Evolutionary conservation across 2,113 vertebrate species (phyloP).

Genomic region (Rhea americana): DNA sequence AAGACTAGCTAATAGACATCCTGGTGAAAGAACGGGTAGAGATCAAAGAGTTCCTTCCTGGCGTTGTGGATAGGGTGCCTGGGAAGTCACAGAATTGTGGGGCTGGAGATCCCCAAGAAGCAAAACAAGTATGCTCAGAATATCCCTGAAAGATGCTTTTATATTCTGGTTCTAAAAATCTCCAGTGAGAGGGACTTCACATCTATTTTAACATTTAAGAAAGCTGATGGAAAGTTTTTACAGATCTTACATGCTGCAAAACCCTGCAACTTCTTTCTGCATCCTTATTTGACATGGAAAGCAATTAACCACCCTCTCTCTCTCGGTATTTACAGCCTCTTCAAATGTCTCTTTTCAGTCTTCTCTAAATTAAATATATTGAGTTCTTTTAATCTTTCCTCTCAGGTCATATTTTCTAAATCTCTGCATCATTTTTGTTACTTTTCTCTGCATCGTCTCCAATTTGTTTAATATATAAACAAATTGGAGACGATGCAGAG

Average conservation of each 20-base stretch:
- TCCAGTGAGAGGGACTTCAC: background rate
- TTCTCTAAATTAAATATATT: conserved; percentile 41
- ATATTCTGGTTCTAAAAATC: background rate
- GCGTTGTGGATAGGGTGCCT: background rate
- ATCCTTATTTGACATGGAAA: background rate
- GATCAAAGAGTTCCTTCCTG: background rate
- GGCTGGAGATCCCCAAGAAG: background rate
- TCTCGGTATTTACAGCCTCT: background rate
- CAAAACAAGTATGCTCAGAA: background rate
- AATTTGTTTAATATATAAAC: background rate
- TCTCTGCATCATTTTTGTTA: background rate
- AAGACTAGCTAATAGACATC: background rate
- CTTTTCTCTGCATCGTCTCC: background rate
- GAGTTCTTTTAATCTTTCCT: background rate
- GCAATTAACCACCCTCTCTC: background rate
- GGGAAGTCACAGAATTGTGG: background rate
- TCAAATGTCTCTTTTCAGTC: background rate
- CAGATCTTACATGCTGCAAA: background rate
- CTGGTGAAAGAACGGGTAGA: background rate
- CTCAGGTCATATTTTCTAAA: background rate
- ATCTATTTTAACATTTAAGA: background rate
- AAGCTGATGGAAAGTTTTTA: background rate
- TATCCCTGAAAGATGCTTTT: background rate
- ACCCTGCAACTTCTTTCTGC: background rate
- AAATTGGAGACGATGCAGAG: background rate